Evolutionary conservation across 2,113 vertebrate species (phyloP), one percentile per base, ranked within the genome.

Genomic region (Paraplagusia blochii): DNA sequence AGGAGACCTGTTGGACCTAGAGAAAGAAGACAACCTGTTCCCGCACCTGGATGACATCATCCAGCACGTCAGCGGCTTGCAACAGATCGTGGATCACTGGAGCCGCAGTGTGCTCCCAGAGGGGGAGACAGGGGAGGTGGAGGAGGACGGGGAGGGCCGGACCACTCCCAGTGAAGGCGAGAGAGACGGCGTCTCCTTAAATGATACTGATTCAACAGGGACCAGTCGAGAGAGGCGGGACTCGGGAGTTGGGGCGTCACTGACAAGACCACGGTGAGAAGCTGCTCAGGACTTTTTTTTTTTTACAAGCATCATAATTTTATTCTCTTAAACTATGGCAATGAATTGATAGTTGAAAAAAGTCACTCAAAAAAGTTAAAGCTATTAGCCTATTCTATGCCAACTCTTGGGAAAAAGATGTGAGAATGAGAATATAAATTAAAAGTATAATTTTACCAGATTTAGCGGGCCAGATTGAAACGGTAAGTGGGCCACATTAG

Each of bases 201-300:
- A 92, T 49, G 97, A 97, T 53, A 93, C 92, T 0, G 95, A 99
- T 69, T 88, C 91, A 4, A 82, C 91, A 1, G 94, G 90, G 63
- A 91, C 90, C 54, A 87, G 93, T 58, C 89, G 93, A 66, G 97
- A 99, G 63, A 93, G 97, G 79, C 91, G 96, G 59, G 97, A 99
- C 74, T 99, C 96, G 1, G 96, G 97, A 6, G 95, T 98, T 0
- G 97, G 95, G 48, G 96, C 96, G 9, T 98, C 96, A 0, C 91
- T 99, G 46, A 98, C 96, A 9, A 91, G 97, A 67, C 95, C 96
- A 46, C 81, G 87, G 96, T 98, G 75, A 83, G 91, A 0, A 5
- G 29, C 8, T 15, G 10, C n/a, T 42, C 40, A 42, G 4, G 14
- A n/a, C 10, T 42, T 13, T 38, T 10, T 9, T 2, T 38, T 8